A percentile compares a stretch with the other conserved stretches of the same genome.
Evolutionary conservation across 2,113 vertebrate genomes (phyloP).

Genomic region (Carlito syrichta): DNA sequence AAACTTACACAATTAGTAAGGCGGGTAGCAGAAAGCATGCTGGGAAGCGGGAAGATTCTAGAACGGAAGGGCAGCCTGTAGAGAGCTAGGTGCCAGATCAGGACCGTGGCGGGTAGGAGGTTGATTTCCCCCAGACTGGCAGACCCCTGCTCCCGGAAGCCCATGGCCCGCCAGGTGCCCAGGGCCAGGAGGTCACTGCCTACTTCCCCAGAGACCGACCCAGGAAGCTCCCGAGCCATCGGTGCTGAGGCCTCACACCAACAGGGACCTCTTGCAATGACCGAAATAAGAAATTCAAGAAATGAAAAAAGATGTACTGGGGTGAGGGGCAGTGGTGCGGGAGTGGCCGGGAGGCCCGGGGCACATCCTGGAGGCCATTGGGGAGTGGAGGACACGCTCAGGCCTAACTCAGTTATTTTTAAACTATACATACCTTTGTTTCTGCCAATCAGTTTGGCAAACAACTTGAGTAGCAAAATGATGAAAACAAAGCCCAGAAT

Average conservation of each 20-base stretch:
- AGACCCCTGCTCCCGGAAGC: not conserved
- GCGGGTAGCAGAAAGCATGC: not conserved
- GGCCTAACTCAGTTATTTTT: not conserved
- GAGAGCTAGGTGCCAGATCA: too few relatives aligned
- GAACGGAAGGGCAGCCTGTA: conserved; percentile 29
- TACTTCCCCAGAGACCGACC: not conserved
- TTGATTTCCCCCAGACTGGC: conserved; percentile 56
- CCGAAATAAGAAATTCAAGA: conserved; percentile 33
- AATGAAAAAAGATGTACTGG: not conserved
- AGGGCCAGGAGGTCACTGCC: not conserved
- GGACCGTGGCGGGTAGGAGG: too few relatives aligned
- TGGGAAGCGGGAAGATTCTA: conserved; percentile 36
- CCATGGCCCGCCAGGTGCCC: not conserved
- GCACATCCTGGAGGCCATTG: conserved; percentile 88
- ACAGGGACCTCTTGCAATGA: not conserved
- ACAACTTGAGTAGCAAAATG: not conserved
- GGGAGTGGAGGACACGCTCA: conserved; percentile 77
- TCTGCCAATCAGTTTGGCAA: not conserved
- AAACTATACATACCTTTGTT: not conserved
- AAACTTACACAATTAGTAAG: conserved; percentile 54
- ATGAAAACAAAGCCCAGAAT: not conserved
- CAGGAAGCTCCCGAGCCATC: not conserved
- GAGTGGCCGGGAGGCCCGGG: not conserved
- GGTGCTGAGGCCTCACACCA: not conserved
- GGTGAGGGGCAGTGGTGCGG: not conserved